Conservation (phyloP, 2,113 vertebrate genomes). For the Lontra canadensis region DNA sequence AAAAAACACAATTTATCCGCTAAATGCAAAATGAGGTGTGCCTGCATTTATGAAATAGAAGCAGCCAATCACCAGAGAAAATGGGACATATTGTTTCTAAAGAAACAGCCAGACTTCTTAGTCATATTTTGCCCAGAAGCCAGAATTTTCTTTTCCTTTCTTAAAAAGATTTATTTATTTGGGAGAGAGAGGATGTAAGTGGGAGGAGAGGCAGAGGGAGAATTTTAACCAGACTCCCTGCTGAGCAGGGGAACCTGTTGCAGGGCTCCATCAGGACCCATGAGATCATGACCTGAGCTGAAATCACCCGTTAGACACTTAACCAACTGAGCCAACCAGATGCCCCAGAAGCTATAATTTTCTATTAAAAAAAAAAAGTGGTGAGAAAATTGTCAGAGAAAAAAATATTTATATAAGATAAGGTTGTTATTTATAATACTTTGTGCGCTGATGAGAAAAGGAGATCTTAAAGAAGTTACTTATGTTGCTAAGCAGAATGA, state of each 20-base stretch:
- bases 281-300: not conserved
- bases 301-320: not conserved
- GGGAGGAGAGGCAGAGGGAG: not conserved
- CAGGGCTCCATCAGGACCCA: not conserved
- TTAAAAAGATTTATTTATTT: not conserved
- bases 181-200: not conserved
- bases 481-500: not conserved
- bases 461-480: not conserved
- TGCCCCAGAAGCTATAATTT: not conserved
- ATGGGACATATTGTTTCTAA: not conserved
- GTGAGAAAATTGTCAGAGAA: not conserved
- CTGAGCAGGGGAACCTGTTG: not conserved
- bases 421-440: not conserved
- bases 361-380: not conserved
- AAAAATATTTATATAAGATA: not conserved
- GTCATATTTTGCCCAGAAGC: not conserved
- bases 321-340: not conserved
- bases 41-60: constrained; percentile 22
- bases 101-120: not conserved
- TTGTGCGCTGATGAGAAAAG: not conserved
- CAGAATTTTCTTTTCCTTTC: not conserved
- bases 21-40: not conserved
- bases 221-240: not conserved
- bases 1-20: not conserved
- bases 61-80: not conserved